Conservation (phyloP, 2,888 invertebrate genomes). For the Anarsia innoxiella region DNA sequence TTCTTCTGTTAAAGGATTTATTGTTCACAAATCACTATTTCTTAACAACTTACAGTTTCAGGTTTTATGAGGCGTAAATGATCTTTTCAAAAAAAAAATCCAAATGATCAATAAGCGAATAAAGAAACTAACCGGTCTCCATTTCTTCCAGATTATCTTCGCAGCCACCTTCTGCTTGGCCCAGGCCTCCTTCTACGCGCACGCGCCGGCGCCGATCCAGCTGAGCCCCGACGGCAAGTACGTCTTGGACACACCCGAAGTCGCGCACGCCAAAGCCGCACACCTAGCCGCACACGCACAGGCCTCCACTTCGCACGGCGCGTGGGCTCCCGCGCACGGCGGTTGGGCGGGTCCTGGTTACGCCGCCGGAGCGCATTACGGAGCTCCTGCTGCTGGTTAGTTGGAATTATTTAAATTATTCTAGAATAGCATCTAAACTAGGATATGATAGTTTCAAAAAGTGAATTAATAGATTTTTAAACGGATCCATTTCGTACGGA, state of each 20-base stretch:
- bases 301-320: constrained; percentile 62
- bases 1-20: no score
- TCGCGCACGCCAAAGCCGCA: constrained; percentile 67
- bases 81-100: no score
- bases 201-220: constrained; percentile 62
- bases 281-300: constrained; percentile 67
- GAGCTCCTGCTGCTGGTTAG: constrained; percentile 64
- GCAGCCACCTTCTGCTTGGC: constrained; percentile 68
- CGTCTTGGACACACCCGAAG: constrained; percentile 72
- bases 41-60: no score
- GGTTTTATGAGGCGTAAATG: no score
- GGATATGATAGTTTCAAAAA: no score
- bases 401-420: no score
- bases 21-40: no score
- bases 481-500: no score
- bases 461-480: no score
- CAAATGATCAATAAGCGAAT: no score
- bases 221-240: constrained; percentile 71
- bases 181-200: constrained; percentile 71
- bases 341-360: constrained; percentile 37
- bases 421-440: no score
- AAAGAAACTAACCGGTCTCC: no score
- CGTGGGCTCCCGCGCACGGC: constrained; percentile 55
- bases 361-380: constrained; percentile 49
- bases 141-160: constrained; percentile 53